These are phyloP conservation scores for Altica lythri DNA, from an alignment of 2,888 invertebrate species.

Conservation along the genomic window DNA sequence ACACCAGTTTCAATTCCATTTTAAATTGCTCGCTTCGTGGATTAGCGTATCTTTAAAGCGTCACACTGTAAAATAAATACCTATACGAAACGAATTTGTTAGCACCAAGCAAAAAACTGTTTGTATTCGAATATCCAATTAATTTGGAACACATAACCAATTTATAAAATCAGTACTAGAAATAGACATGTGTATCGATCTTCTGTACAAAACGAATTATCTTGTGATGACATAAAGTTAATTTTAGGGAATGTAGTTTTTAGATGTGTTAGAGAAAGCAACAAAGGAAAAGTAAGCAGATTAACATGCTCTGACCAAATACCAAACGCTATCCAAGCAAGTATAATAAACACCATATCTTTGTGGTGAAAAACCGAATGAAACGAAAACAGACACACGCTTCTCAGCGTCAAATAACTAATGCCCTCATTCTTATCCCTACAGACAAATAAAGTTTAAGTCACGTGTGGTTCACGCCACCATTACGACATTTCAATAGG, in stretches of 20 bases:
- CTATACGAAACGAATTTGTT: too few relatives aligned
- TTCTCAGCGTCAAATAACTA: constrained; percentile 53
- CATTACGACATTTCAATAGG: constrained; percentile 44
- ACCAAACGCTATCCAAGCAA: constrained; percentile 47
- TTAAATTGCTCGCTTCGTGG: constrained; percentile 54
- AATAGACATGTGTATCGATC: too few relatives aligned
- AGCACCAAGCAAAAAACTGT: too few relatives aligned
- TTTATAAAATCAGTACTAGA: too few relatives aligned
- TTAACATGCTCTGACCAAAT: constrained; percentile 40
- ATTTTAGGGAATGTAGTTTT: too few relatives aligned
- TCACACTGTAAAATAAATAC: too few relatives aligned
- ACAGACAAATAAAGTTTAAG: constrained; percentile 46
- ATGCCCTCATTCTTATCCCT: constrained; percentile 45
- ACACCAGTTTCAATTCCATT: constrained; percentile 57
- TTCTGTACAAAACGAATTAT: too few relatives aligned
- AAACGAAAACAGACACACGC: constrained; percentile 56
- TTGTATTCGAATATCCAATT: too few relatives aligned
- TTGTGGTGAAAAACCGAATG: constrained; percentile 54
- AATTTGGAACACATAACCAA: too few relatives aligned
- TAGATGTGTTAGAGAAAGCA: too few relatives aligned
- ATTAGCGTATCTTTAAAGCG: constrained; percentile 54
- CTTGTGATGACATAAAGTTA: too few relatives aligned
- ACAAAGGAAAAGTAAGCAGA: constrained; percentile 22
- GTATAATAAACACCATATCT: constrained; percentile 42
- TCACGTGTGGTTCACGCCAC: constrained; percentile 47